Conservation (phyloP, 2,888 invertebrate species). For the Reticulitermes lucifugus region DNA sequence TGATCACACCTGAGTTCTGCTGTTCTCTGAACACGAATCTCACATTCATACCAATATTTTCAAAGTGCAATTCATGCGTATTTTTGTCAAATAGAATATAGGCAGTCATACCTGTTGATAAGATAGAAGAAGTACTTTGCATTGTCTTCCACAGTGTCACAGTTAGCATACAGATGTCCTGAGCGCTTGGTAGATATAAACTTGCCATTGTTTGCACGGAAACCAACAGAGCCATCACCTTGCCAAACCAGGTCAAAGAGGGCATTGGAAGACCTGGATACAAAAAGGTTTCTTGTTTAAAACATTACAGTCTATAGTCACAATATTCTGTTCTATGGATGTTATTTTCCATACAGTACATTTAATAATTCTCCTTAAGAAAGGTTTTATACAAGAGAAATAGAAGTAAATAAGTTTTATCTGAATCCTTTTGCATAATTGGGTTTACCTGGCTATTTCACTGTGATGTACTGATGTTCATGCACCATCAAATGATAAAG, state of each 20-base stretch:
- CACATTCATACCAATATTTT: neutral
- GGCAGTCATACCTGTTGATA: conserved; percentile 78
- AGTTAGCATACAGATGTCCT: conserved; percentile 92
- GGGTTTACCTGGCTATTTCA: too few relatives aligned
- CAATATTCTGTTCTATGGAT: too few relatives aligned
- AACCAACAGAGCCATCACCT: conserved; percentile 89
- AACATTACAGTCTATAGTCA: too few relatives aligned
- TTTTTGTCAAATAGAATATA: neutral
- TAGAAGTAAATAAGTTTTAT: too few relatives aligned
- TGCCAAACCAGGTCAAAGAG: conserved; percentile 94
- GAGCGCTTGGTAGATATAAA: conserved; percentile 94
- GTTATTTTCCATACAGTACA: too few relatives aligned
- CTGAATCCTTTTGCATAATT: too few relatives aligned
- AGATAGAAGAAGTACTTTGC: conserved; percentile 95
- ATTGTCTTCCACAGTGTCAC: conserved; percentile 84
- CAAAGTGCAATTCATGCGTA: neutral
- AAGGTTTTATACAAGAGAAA: too few relatives aligned
- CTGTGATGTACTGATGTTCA: too few relatives aligned
- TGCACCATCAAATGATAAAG: too few relatives aligned
- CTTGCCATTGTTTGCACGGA: conserved; percentile 94
- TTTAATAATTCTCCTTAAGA: too few relatives aligned
- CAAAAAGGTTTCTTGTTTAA: neutral
- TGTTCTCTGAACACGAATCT: too few relatives aligned
- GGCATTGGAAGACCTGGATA: conserved; percentile 85
- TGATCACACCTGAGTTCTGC: neutral